These are phyloP conservation scores for Nymphalis c-album DNA, from an alignment of 2,888 invertebrate species.

Conservation along the genomic window DNA sequence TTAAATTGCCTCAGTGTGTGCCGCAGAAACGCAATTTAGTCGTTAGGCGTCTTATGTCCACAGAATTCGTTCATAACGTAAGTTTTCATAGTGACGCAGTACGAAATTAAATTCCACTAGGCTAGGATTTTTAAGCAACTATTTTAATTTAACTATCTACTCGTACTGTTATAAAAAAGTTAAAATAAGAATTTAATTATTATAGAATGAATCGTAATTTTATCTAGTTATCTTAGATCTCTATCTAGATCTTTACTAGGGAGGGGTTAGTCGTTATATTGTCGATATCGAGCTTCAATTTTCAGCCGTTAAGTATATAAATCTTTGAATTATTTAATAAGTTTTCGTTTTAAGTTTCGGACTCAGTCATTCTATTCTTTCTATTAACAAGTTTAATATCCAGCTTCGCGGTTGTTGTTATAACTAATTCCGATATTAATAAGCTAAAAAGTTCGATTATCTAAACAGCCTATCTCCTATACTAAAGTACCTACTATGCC, in stretches of 20 bases:
- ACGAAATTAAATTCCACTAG: constrained; percentile 24
- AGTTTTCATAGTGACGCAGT: constrained; percentile 1
- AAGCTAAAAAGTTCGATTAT: no score
- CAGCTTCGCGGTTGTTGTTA: no score
- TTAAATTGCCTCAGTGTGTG: no score
- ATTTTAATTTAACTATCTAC: constrained; percentile 15
- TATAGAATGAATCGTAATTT: not conserved
- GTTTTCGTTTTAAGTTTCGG: no score
- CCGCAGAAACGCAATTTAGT: not conserved
- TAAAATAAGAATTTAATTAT: not conserved
- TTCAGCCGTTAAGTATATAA: not conserved
- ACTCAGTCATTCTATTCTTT: not conserved
- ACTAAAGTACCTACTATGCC: no score
- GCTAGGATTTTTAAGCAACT: constrained; percentile 14
- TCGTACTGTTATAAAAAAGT: not conserved
- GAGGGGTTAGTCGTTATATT: no score
- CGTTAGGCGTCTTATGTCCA: not conserved
- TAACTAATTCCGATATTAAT: no score
- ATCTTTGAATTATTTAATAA: no score
- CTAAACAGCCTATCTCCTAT: no score
- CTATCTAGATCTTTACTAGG: no score
- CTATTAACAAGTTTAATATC: not conserved
- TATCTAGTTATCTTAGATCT: no score
- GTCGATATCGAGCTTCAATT: not conserved
- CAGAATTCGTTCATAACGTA: constrained; percentile 10